Base-by-base conservation (phyloP, 35 echinoderm and acorn worm genomes). In the Ophioderma brevispina region DNA sequence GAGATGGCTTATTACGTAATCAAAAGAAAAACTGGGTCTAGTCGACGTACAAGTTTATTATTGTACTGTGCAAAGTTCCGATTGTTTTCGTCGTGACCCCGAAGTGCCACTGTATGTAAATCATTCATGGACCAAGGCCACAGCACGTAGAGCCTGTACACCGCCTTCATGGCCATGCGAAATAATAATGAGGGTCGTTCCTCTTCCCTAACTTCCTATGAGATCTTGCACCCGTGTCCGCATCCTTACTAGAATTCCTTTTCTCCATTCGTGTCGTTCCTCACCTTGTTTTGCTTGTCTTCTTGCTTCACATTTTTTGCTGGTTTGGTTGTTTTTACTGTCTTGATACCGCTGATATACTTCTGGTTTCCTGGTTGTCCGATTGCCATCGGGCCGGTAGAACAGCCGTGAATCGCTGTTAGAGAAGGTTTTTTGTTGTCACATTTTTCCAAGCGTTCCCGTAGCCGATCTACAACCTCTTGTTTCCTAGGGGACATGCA, bases 401-500 rank as follows among this genome's bases (percentile, higher is more conserved):
- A 1, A 76, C 50, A 43, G 76, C 32, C 8, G 78, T 82, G 76
- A 36, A 91, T 32, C 33, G 36, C 39, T 35, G 40, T 1, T 39
- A 32, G 90, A 85, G 40, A 86, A 19, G 30, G 35, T 70, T 3
- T 52, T 30, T 37, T 85, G 78, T 91, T 86, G 39, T 46, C 82
- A 35, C 75, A 76, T 84, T 78, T 84, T 36, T 91, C 90, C n/a
- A 91, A 28, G n/a, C 90, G 64, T 31, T 91, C 90, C 40, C 41
- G 37, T 25, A 91, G 37, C 77, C 90, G 90, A 35, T 78, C 82
- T 31, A 91, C 76, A 76, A 91, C 90, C 41, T 86, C 64, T 52
- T 91, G 63, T 28, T 80, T 85, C 34, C 70, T 91, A 82, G 90
- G 90, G 90, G 90, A 85, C 82, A 85, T 36, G 40, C 46, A 91